Conservation (phyloP, 2,797 vertebrate genomes). For the Cyprinodon diabolis region DNA sequence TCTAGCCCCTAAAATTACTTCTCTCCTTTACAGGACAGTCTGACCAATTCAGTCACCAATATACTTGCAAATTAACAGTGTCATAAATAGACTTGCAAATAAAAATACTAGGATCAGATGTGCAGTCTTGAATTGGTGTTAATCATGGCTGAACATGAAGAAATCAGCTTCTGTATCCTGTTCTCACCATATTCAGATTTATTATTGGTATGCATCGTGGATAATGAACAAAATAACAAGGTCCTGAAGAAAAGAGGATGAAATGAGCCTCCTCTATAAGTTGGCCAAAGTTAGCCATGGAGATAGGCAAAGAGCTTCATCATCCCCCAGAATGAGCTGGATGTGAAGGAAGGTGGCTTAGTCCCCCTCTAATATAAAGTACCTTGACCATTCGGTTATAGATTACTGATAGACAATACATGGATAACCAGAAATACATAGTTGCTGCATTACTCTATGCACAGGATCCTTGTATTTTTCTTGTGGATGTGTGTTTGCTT, state of each 20-base stretch:
- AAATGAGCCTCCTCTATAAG: too few species aligned
- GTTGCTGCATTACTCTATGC: neutral
- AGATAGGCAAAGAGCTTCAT: neutral
- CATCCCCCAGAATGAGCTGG: neutral
- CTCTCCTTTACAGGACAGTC: neutral
- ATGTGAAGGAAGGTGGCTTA: neutral
- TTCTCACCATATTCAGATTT: too few species aligned
- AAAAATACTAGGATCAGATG: too few species aligned
- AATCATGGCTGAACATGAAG: too few species aligned
- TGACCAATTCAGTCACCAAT: neutral
- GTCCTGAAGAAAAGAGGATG: too few species aligned
- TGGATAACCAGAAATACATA: neutral
- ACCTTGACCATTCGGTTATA: neutral
- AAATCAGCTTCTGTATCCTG: too few species aligned
- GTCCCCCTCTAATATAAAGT: neutral
- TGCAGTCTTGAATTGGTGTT: too few species aligned
- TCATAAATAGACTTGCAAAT: neutral
- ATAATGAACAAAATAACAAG: too few species aligned
- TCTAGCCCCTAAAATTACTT: neutral
- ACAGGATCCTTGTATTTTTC: neutral
- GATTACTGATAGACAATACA: neutral
- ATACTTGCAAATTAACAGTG: neutral
- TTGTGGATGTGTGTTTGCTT: neutral
- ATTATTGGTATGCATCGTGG: too few species aligned
- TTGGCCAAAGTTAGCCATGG: neutral